Base-by-base conservation (phyloP, 2,888 invertebrate species). In the Drosophila nr. fundita region DNA sequence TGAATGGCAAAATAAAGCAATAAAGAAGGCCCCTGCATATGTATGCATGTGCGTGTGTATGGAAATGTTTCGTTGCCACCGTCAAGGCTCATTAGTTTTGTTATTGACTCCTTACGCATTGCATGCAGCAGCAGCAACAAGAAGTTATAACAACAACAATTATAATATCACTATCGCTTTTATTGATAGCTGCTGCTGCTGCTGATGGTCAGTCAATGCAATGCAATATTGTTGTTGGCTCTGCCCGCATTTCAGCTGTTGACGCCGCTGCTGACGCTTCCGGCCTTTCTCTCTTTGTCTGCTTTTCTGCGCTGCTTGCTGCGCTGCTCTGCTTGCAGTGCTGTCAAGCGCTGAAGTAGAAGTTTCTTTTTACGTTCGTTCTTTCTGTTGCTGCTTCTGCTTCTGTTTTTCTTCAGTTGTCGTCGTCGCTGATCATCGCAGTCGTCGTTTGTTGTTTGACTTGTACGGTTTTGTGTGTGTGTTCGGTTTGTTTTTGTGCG, bases 81-180 rank as follows among this genome's bases (percentile, higher is more conserved):
- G 87, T 83, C 80, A 85, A 88, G 85, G 90, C 85, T 86, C 85
- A 86, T 86, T 86, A 86, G 85, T 86, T 86, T 82, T 83, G 89
- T 88, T 86, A 86, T 86, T 90, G 90, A 88, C 89, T 78, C 78
- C 81, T 79, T 82, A 78, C 82, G 68, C 80, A 64, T 57, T 54
- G 71, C 48, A 61, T 40, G 68, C 53, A 59, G 38, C 64, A 68
- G 34, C 64, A 67, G 27, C 59, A 63, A n/a, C 52, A 58, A 66
- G 27, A 49, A 48, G 48, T 36, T 38, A 63, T 34, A 63, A 68
- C 57, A 64, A 68, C 53, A 67, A 67, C 42, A 73, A 45, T 15
- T 15, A 24, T 45, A 45, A 59, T 66, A 77, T 60, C 79, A 83
- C 88, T 88, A 80, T 80, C 88, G 89, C 90, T 86, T 85, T 86